Base-by-base conservation (phyloP, 2,888 invertebrate species). In the Pilophorus perplexus region DNA sequence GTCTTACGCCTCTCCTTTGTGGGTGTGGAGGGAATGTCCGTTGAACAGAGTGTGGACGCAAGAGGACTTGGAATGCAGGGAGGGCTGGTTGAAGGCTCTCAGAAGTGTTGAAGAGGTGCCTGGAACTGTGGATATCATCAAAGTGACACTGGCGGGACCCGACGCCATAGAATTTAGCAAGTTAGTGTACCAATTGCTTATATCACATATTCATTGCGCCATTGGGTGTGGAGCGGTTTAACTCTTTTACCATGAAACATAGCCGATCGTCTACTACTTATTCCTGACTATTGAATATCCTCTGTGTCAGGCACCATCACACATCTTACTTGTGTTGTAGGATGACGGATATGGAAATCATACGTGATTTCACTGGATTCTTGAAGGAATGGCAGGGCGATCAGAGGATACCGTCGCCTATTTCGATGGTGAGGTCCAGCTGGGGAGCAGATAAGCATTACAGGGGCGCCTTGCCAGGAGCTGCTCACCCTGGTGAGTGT, bases 391-490 rank as follows among this genome's bases (percentile, higher is more conserved):
- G 60, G 38, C 57, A 62, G 25, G 70, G 70, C 8, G 70, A 70
- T 46, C 28, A 46, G 22, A 65, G 66, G n/a, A 20, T 68, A 6
- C 70, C 71, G 4, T 50, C 57, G 18, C 70, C 77, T 2, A 70
- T 60, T 10, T 67, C 65, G 38, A 70, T 78, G n/a, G 18, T 71
- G 10, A 55, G 73, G 50, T 72, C 76, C 12, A 67, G 68, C 20
- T 78, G 78, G 78, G 69, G 69, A 65, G 69, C 68, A 6, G 72
- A 77, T 66, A 74, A 74, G 0, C 71, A 72, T 55, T 73, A 71
- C 18, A 68, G 68, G 10, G 78, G 78, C 2, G 74, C 76, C 1
- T 22, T 37, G 6, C 48, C 64, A 2, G 5, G 16, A n/a, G 37
- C 52, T 18, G 27, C 48, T 6, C 37, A n/a, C 25, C 50, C 50